Evolutionary conservation across 2,113 vertebrate genomes (phyloP).

Genomic region (Rhagologus leucostigma): DNA sequence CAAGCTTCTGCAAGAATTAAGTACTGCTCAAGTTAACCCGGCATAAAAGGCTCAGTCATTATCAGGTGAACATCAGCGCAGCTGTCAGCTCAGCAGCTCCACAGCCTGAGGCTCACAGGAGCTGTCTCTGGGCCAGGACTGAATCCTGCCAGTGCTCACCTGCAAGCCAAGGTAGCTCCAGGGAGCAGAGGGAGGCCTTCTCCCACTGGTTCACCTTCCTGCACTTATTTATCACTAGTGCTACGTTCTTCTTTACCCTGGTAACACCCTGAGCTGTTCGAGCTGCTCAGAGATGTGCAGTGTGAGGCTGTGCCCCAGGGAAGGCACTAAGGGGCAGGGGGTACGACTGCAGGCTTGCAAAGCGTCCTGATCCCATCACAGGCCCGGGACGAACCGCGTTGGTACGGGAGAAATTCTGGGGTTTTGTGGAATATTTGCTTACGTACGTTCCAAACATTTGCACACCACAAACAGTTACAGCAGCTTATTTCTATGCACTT

Average conservation of each 20-base stretch:
- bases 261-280: not conserved
- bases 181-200: not conserved
- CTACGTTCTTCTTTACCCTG: fast-evolving
- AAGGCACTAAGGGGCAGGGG: not conserved
- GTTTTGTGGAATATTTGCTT: not conserved
- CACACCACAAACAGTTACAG: not conserved
- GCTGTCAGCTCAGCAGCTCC: not conserved
- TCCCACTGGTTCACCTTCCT: not conserved
- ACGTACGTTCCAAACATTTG: not conserved
- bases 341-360: not conserved
- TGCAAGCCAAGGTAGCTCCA: not conserved
- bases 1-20: not conserved
- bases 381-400: not conserved
- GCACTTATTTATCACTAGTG: not conserved
- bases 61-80: not conserved
- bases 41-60: not conserved
- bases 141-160: not conserved
- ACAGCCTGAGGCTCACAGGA: not conserved
- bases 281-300: not conserved
- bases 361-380: fast-evolving
- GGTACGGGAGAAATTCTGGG: not conserved
- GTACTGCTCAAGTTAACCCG: not conserved
- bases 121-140: not conserved
- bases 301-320: not conserved
- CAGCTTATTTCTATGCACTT: not conserved